phyloP scores from a whole-genome alignment of 37 sponge, comb jelly and placozoan genomes.

The Halisarca cf. caerulea region DNA sequence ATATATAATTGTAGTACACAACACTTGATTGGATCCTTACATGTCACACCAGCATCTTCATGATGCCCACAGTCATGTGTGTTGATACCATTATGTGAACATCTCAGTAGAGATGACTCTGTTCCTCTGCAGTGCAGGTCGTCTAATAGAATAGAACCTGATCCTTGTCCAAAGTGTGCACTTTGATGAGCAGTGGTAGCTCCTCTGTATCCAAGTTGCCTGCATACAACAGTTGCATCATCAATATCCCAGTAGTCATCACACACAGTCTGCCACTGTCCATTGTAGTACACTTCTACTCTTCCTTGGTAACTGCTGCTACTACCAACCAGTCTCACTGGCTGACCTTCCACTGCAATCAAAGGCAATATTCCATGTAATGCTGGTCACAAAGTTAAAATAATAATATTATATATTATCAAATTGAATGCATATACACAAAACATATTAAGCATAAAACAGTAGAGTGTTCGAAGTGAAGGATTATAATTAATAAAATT shows the following conservation, averaged over 20 bases:
- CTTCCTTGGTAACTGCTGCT: neutral
- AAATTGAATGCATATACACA: no score
- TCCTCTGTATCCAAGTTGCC: conserved; percentile 5
- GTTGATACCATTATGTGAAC: neutral
- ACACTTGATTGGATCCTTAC: no score
- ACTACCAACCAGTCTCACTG: conserved; percentile 1
- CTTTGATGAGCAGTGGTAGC: neutral
- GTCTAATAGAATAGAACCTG: neutral
- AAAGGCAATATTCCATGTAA: no score
- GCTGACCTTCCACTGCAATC: neutral
- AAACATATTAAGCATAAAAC: no score
- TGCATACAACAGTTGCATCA: neutral
- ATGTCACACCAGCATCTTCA: neutral
- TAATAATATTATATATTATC: no score
- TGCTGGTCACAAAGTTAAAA: no score
- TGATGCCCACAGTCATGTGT: neutral
- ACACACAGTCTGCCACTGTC: conserved; percentile 2
- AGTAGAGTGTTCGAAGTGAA: no score
- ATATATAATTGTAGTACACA: no score
- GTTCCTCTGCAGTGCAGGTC: neutral
- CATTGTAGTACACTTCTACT: neutral
- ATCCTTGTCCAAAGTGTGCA: neutral
- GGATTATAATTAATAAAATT: no score
- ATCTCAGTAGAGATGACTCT: neutral
- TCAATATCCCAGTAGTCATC: neutral